Conservation (phyloP, 1,140 invertebrate species). For the Ylistrum balloti region DNA sequence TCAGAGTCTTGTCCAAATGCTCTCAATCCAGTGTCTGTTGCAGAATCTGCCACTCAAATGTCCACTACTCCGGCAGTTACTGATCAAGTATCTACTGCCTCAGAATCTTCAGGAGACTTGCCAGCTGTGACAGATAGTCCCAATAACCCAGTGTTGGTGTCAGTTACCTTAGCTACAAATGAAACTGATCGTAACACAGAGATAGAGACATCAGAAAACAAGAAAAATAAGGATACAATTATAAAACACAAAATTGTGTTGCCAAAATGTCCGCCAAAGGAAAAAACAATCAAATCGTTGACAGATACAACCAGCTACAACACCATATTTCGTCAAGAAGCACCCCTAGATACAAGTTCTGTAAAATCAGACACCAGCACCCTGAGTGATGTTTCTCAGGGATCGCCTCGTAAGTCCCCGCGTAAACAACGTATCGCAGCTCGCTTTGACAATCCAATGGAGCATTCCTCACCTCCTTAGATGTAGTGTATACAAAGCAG, state of each 20-base stretch:
- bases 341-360: constrained; percentile 72
- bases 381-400: constrained; percentile 63
- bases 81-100: neutral
- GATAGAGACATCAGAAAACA: neutral
- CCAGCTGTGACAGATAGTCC: neutral
- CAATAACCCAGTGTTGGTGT: neutral
- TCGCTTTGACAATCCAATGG: constrained; percentile 65
- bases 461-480: neutral
- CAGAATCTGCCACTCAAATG: neutral
- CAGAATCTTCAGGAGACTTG: neutral
- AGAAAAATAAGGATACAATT: neutral
- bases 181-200: neutral
- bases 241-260: constrained; percentile 4
- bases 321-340: constrained; percentile 65
- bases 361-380: constrained; percentile 69
- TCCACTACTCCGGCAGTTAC: neutral
- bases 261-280: constrained; percentile 1
- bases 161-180: neutral
- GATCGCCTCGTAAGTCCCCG: constrained; percentile 63
- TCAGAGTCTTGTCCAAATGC: neutral
- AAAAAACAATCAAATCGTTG: neutral
- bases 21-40: neutral
- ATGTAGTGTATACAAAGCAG: neutral
- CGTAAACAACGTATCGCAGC: constrained; percentile 69
- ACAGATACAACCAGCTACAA: constrained; percentile 56